Base-by-base conservation (phyloP, 23 tunicate species). In the Ciona savignyi region DNA sequence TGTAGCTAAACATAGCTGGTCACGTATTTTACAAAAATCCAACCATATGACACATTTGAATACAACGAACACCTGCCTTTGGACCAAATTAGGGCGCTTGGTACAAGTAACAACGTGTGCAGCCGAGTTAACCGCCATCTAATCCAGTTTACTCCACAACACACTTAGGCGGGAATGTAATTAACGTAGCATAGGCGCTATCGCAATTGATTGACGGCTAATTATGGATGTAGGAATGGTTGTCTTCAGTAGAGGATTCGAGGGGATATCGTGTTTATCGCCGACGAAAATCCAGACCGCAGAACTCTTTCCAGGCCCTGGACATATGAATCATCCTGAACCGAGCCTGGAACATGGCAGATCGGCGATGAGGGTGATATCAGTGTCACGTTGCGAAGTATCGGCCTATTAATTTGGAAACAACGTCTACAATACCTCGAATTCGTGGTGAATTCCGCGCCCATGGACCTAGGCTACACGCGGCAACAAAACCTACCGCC, bases 21-120 rank as follows among this genome's bases (percentile, higher is more conserved):
- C 56, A 42, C 56, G 56, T 42, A 42, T 42, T 42, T 42, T 42
- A 42, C n/a, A n/a, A n/a, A n/a, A n/a, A n/a, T n/a, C n/a, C n/a
- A n/a, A n/a, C n/a, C n/a, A n/a, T n/a, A n/a, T n/a, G n/a, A n/a
- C n/a, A n/a, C n/a, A n/a, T n/a, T n/a, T n/a, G n/a, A n/a, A n/a
- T n/a, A n/a, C n/a, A n/a, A n/a, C n/a, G 15, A 15, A 15, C 56
- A 42, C 56, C 56, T 42, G 56, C 56, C 56, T 42, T 42, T 6
- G 9, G 15, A 42, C 56, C 9, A 42, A 15, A 15, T 15, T 6
- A 9, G 56, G 15, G 11, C 11, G 56, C 11, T 15, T 9, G 15
- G 15, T 9, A 42, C 15, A 42, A 42, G 56, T 15, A 42, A 42
- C 56, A 15, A 42, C 56, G 9, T 42, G 56, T 42, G 56, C 15